Evolutionary conservation across 1,140 invertebrate genomes (phyloP), one percentile per base, ranked within the genome.

Genomic region (Ooceraea biroi): DNA sequence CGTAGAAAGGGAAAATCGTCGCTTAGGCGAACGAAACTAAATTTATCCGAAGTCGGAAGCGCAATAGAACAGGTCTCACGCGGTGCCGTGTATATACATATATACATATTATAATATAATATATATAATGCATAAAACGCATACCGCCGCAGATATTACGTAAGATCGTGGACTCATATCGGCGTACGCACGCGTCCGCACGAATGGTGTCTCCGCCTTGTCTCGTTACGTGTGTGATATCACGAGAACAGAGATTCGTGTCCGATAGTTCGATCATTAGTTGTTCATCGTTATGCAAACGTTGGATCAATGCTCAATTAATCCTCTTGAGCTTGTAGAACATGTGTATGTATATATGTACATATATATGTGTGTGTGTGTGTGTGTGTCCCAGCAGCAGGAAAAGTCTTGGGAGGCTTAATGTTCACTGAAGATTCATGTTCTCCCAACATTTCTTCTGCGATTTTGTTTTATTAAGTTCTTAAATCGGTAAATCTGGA

Each of bases 1-100:
- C 25, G 41, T 76, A 65, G 80, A 76, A 83, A 83, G 48, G 60
- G 58, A 83, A 36, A 83, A 77, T 83, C 57, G 46, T 73, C 78
- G 27, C 25, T 60, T 41, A 19, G 25, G 22, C 30, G 50, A 57
- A n/a, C 27, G 41, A 14, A 63, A 63, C 19, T 65, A 41, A 65
- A 83, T 83, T 65, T 65, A 83, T 65, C 30, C 63, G 7, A 46
- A 77, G 57, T 77, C 58, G 80, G 30, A 83, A 77, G 69, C 60
- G 25, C 27, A 65, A 46, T 61, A 17, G 72, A 22, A 44, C 76
- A 69, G 22, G 30, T 30, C 57, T 4, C 7, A 7, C 5, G n/a
- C 36, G 52, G 1, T 8, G 14, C 8, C 30, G 30, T 65, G n/a
- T 72, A 46, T 41, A 17, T 19, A 72, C 44, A 41, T 1, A 27